Conservation (phyloP, 2,113 vertebrate species). For the Rynchops niger region DNA sequence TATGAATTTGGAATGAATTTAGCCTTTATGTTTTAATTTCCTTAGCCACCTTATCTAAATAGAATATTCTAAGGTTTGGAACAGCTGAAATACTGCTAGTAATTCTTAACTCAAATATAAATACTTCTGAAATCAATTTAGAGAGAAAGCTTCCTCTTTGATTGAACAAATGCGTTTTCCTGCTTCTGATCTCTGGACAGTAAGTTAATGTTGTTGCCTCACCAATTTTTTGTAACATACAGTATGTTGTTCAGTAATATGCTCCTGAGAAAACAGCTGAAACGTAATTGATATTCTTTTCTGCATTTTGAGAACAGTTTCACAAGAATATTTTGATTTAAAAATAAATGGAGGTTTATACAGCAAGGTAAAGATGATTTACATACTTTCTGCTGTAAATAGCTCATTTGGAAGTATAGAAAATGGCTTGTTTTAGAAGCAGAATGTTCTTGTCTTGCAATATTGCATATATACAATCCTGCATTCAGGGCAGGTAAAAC, state of each 20-base stretch:
- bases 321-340: neutral
- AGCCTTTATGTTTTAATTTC: constrained; percentile 46
- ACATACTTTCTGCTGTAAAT: neutral
- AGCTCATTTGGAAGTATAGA: neutral
- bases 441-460: neutral
- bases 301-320: neutral
- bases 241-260: neutral
- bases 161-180: neutral
- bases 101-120: constrained; percentile 22
- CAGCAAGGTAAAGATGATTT: neutral
- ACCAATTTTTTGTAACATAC: neutral
- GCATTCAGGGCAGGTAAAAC: neutral
- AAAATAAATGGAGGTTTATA: neutral
- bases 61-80: constrained; percentile 19
- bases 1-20: neutral
- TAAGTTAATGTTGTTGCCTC: neutral
- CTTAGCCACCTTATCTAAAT: constrained; percentile 32
- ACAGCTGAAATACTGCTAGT: constrained; percentile 13
- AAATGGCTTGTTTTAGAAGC: neutral
- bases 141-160: neutral
- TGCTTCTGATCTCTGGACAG: neutral
- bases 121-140: constrained; percentile 37
- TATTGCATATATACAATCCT: neutral
- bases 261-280: neutral
- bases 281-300: neutral